Base-by-base conservation (phyloP, 2,797 vertebrate genomes). In the Malacoctenus gilli region DNA sequence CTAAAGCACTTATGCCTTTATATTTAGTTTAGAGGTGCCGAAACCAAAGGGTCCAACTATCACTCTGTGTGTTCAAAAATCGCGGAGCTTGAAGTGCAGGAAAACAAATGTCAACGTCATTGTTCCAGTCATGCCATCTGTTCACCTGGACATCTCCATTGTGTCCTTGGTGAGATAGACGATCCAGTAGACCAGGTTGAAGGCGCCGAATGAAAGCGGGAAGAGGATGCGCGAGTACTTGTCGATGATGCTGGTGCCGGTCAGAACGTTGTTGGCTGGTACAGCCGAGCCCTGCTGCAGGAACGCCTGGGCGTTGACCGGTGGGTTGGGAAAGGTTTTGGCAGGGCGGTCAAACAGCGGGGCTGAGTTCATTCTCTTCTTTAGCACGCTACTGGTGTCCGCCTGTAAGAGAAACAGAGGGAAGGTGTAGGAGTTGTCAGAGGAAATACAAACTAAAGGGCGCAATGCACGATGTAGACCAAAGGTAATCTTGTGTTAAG, bases 161-260 rank as follows among this genome's bases (percentile, higher is more conserved):
- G 95, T 95, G 86, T 98, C 96, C 89, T 96, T 98, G 72, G 96
- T 97, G 82, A 98, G 95, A 80, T 98, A 98, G 77, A 98, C 95
- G 6, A 98, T 92, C 96, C 96, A 98, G 86, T 98, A 98, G 19
- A 98, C 95, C 58, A 98, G 89, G 88, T 98, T 98, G 87, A 98
- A 98, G 72, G 95, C 96, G 59, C 95, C 95, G 73, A 98, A 98
- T 1, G 95, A 96, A 54, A 98, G 92, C 0, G 96, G 96, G 21
- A 98, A 98, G 64, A 98, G 95, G 63, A 98, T 95, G 80, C 96
- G 94, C 4, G 96, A 97, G 78, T 98, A 98, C 63, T 96, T 94
- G 79, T 98, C 96, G 52, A 98, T 98, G 92, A 97, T 98, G 85
- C 96, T 98, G 31, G 95, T 95, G 14, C 92, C 94, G 28, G 92